Conservation (phyloP, 2,888 invertebrate species). For the Mylabris sibirica region DNA sequence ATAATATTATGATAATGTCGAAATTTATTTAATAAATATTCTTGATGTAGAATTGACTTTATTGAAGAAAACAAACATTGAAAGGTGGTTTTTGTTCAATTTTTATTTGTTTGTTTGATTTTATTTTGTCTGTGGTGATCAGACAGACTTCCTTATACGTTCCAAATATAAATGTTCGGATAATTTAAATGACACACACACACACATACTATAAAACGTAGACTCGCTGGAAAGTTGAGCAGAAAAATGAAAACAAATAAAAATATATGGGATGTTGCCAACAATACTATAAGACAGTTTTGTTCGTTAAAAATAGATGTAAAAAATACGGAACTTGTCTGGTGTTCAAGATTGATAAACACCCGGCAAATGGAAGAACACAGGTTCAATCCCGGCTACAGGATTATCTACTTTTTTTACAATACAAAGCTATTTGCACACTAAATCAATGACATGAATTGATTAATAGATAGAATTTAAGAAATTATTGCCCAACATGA, state of each 20-base stretch:
- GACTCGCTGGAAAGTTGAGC: background rate
- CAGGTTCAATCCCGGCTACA: no score
- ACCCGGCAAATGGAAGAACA: no score
- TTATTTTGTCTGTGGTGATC: background rate
- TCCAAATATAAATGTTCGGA: constrained; percentile 13
- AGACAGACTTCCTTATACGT: constrained; percentile 16
- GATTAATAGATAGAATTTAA: no score
- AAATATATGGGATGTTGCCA: background rate
- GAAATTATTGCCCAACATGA: no score
- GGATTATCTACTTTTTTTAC: no score
- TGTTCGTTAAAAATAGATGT: background rate
- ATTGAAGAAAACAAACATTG: background rate
- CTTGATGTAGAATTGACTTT: background rate
- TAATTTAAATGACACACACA: constrained; percentile 17
- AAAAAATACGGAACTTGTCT: background rate
- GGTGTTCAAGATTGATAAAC: background rate
- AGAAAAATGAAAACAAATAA: constrained; percentile 5
- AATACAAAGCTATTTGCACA: no score
- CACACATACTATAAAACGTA: no score
- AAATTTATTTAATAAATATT: background rate
- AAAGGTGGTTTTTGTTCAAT: background rate
- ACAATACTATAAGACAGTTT: background rate
- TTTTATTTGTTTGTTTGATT: background rate
- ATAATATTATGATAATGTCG: background rate
- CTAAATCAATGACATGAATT: no score